A percentile compares a stretch with the other conserved stretches of the same genome.
Evolutionary conservation across 2,797 vertebrate genomes (phyloP).

Genomic region (Crenuchus spilurus): DNA sequence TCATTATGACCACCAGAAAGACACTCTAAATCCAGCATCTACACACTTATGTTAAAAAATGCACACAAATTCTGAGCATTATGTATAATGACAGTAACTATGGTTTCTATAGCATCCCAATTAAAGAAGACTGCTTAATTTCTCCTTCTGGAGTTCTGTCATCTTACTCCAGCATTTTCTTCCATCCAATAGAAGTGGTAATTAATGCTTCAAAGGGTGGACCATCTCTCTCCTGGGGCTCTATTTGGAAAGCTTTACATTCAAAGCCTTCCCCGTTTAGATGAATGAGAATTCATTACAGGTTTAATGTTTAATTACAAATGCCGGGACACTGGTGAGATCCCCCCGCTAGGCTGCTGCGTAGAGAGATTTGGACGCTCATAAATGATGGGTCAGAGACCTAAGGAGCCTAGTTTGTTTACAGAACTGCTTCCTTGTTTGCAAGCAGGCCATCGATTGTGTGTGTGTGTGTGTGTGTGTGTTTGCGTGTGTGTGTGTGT

Average conservation of each 20-base stretch:
- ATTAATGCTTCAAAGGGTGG: slow-evolving; percentile 78
- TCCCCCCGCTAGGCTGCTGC: slow-evolving; percentile 18
- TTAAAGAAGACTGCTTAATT: slow-evolving; percentile 58
- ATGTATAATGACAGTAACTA: slow-evolving; percentile 13
- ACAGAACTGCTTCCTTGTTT: slow-evolving; percentile 63
- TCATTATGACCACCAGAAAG: not conserved
- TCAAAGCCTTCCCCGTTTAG: slow-evolving; percentile 70
- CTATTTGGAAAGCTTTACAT: slow-evolving; percentile 74
- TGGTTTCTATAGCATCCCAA: slow-evolving; percentile 54
- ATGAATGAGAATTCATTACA: slow-evolving; percentile 75
- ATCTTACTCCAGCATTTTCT: slow-evolving; percentile 51
- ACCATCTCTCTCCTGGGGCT: slow-evolving; percentile 66
- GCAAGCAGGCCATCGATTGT: slow-evolving; percentile 64
- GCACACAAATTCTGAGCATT: too few relatives aligned
- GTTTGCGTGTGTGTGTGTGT: slow-evolving; percentile 22
- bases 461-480: not conserved
- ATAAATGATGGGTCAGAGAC: slow-evolving; percentile 49
- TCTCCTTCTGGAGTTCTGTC: slow-evolving; percentile 38
- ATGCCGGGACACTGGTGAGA: slow-evolving; percentile 41
- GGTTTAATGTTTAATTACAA: slow-evolving; percentile 75
- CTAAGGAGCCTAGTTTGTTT: slow-evolving; percentile 64
- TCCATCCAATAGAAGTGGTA: slow-evolving; percentile 58
- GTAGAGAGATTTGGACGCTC: slow-evolving; percentile 28
- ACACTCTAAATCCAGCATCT: not conserved
- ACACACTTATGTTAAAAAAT: not conserved